A percentile compares a stretch with the other conserved stretches of the same genome.
Evolutionary conservation across 1,140 invertebrate species (phyloP).

Genomic region (Lepidostoma basale): DNA sequence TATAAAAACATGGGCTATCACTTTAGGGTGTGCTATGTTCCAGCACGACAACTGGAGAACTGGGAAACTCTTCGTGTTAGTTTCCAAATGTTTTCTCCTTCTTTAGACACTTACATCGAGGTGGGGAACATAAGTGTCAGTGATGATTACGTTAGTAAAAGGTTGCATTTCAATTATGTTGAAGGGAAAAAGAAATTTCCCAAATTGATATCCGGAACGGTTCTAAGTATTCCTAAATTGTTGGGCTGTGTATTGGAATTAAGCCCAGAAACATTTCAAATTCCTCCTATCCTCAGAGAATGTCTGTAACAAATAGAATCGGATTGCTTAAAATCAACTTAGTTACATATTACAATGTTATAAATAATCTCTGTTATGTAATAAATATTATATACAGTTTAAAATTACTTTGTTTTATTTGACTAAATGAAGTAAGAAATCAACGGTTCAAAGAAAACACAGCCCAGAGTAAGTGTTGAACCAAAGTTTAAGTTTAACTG

Average conservation of each 20-base stretch:
- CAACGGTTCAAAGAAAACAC: too few relatives aligned
- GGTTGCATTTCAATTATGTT: conserved; percentile 66
- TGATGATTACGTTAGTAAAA: conserved; percentile 71
- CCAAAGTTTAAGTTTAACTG: too few relatives aligned
- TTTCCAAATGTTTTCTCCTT: conserved; percentile 71
- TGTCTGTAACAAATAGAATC: too few relatives aligned
- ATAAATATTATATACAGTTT: too few relatives aligned
- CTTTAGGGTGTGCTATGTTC: conserved; percentile 63
- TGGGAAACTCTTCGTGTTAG: conserved; percentile 67
- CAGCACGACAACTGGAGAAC: conserved; percentile 61
- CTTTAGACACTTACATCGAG: conserved; percentile 65
- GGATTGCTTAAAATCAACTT: too few relatives aligned
- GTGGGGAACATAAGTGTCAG: conserved; percentile 68
- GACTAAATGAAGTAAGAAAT: too few relatives aligned
- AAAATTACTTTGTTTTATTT: too few relatives aligned
- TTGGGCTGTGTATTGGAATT: conserved; percentile 70
- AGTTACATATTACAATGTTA: too few relatives aligned
- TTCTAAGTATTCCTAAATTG: conserved; percentile 68
- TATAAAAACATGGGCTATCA: conserved; percentile 67
- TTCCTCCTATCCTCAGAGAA: conserved; percentile 31
- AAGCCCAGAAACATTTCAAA: conserved; percentile 51
- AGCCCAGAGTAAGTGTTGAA: too few relatives aligned
- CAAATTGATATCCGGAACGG: conserved; percentile 65
- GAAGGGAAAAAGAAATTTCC: conserved; percentile 62
- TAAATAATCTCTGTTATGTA: too few relatives aligned